Evolutionary conservation across 1,140 invertebrate genomes (phyloP).

Genomic region (Whitmania pigra): DNA sequence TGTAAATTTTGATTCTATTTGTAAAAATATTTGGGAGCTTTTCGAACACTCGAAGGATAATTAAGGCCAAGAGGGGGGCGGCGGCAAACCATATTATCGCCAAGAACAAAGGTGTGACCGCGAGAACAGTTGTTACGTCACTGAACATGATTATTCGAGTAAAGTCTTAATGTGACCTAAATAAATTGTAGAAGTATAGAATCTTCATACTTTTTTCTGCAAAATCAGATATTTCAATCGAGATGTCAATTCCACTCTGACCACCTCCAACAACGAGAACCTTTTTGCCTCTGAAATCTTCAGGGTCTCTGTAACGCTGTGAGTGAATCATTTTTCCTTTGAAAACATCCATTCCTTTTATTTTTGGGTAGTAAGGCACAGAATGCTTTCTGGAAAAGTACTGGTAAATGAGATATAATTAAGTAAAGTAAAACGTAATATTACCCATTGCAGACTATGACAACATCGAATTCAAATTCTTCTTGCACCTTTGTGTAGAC

Average conservation of each 20-base stretch:
- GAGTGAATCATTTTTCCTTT: constrained; percentile 62
- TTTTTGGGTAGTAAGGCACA: constrained; percentile 49
- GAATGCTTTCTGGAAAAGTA: constrained; percentile 51
- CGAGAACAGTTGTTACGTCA: too few species aligned
- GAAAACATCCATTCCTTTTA: constrained; percentile 56
- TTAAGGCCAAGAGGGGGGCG: too few species aligned
- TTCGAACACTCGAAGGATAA: too few species aligned
- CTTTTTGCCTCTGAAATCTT: constrained; percentile 51
- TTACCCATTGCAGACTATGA: constrained; percentile 72
- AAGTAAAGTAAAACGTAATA: constrained; percentile 17
- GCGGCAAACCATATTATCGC: too few species aligned
- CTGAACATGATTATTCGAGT: too few species aligned
- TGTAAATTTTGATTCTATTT: too few species aligned
- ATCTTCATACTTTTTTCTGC: constrained; percentile 48
- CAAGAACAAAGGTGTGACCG: too few species aligned
- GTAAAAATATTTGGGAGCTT: too few species aligned
- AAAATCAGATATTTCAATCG: constrained; percentile 57
- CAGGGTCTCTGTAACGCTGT: constrained; percentile 66
- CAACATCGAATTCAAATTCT: constrained; percentile 48
- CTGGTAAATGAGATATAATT: constrained; percentile 13
- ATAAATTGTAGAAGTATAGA: neutral
- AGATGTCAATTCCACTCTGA: constrained; percentile 68
- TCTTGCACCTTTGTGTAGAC: constrained; percentile 43
- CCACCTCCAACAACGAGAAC: constrained; percentile 72
- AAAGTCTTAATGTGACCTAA: too few species aligned